Evolutionary conservation across 2,888 invertebrate species (phyloP), one percentile per base, ranked within the genome.

Genomic region (Thymelicus lineola): DNA sequence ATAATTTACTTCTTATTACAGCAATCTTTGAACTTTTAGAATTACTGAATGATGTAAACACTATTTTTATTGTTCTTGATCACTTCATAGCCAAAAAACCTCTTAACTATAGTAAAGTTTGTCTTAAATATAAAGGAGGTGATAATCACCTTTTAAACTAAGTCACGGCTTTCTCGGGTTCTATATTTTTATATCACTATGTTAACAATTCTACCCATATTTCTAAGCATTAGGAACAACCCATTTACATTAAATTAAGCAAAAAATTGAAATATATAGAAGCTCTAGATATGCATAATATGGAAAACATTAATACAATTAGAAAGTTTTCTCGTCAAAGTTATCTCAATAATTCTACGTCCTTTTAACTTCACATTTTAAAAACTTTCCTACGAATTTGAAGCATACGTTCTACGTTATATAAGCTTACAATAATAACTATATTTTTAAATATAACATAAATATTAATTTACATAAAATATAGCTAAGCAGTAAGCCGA

Each of bases 391-490:
- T 53, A n/a, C 9, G 42, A 67, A 61, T 61, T 62, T 50, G 45
- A 67, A 70, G 74, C 74, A 76, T 88, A 89, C 88, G 88, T 89
- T 86, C 87, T 82, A 89, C 88, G 87, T 85, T 87, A 87, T 85
- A 85, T 80, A 84, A 85, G 82, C 83, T 86, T 82, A 85, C 72
- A 79, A 74, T 82, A 81, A 83, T 76, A 78, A 91, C 88, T 89
- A 88, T 90, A 86, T 86, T 86, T 84, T 90, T 90, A 90, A 92
- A 91, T 89, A 91, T 86, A 82, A 88, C 85, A 92, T 93, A 93
- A 93, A 92, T 93, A 93, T 91, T 93, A 91, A 86, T 89, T 92
- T 93, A 93, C 93, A 93, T 91, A 90, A 83, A 86, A 87, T 86
- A 87, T 86, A 85, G 84, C 83, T 90, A 91, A 90, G 92, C 91